Evolutionary conservation across 2,888 invertebrate genomes (phyloP).

Genomic region (Harpalus rufipes): DNA sequence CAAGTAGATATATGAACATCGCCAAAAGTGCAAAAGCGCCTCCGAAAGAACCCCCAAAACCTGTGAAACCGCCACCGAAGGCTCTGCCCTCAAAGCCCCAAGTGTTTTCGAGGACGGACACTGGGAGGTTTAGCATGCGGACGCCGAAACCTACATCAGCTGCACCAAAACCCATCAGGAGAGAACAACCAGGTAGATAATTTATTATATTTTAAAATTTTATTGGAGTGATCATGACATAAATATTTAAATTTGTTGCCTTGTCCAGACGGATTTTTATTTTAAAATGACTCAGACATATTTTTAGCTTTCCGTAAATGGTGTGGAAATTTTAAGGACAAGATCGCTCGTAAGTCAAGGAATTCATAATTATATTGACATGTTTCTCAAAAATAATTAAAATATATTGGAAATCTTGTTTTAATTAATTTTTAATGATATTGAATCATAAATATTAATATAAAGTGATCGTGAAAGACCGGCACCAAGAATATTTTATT

Average conservation of each 20-base stretch:
- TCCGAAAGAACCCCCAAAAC: constrained; percentile 67
- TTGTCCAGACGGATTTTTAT: not conserved
- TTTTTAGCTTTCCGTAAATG: not conserved
- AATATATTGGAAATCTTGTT: not conserved
- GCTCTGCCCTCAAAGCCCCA: constrained; percentile 74
- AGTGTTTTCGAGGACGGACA: constrained; percentile 81
- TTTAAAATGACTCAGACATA: not conserved
- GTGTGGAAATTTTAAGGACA: constrained; percentile 2
- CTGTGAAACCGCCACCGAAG: constrained; percentile 69
- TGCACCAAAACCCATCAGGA: constrained; percentile 75
- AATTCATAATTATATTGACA: constrained; percentile 67
- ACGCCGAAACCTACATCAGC: constrained; percentile 75
- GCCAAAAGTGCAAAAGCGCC: constrained; percentile 72
- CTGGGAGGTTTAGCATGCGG: constrained; percentile 83
- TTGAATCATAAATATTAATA: not conserved
- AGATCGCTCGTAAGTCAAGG: not conserved
- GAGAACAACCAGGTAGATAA: constrained; percentile 71
- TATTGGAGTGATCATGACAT: not conserved
- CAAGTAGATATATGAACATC: constrained; percentile 75
- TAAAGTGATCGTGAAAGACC: too few species aligned
- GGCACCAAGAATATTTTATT: too few species aligned
- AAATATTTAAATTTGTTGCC: not conserved
- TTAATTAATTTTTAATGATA: not conserved
- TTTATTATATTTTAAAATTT: not conserved
- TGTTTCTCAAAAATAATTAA: not conserved